Evolutionary conservation across 2,888 invertebrate species (phyloP).

Genomic region (Diaperis boleti): DNA sequence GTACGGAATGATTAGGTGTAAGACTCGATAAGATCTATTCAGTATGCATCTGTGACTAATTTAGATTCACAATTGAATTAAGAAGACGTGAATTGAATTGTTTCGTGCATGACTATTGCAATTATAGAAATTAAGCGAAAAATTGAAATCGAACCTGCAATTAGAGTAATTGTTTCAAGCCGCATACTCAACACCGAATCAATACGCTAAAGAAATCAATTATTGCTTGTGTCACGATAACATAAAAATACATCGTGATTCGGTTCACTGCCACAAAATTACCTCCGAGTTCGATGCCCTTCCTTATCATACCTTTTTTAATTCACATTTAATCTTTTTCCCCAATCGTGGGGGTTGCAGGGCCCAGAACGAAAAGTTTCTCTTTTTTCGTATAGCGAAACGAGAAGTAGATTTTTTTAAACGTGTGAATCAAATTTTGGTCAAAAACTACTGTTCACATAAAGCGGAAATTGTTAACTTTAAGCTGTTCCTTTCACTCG

Average conservation of each 20-base stretch:
- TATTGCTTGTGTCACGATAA: conserved; percentile 17
- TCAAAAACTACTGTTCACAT: no score
- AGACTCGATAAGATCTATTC: conserved; percentile 31
- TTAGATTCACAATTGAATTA: conserved; percentile 25
- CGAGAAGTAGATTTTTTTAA: no score
- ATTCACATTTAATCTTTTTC: conserved; percentile 19
- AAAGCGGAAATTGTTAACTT: no score
- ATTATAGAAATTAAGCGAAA: conserved; percentile 12
- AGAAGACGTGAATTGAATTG: conserved; percentile 14
- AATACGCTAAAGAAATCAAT: conserved; percentile 25
- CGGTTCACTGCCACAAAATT: conserved; percentile 19
- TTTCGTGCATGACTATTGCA: conserved; percentile 3
- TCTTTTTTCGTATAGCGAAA: no score
- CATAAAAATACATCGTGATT: conserved; percentile 21
- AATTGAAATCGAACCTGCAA: conserved; percentile 17
- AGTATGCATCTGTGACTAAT: conserved; percentile 23
- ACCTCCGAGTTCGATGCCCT: conserved; percentile 27
- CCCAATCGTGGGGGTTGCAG: no score
- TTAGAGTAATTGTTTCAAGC: conserved; percentile 15
- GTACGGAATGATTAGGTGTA: conserved; percentile 25
- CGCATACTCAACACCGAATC: not conserved
- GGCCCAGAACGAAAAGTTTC: no score
- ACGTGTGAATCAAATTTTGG: no score
- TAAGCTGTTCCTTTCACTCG: no score
- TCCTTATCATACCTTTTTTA: conserved; percentile 6